These are phyloP conservation scores for Cistogaster globosa DNA, from an alignment of 2,888 invertebrate species.

Conservation along the genomic window DNA sequence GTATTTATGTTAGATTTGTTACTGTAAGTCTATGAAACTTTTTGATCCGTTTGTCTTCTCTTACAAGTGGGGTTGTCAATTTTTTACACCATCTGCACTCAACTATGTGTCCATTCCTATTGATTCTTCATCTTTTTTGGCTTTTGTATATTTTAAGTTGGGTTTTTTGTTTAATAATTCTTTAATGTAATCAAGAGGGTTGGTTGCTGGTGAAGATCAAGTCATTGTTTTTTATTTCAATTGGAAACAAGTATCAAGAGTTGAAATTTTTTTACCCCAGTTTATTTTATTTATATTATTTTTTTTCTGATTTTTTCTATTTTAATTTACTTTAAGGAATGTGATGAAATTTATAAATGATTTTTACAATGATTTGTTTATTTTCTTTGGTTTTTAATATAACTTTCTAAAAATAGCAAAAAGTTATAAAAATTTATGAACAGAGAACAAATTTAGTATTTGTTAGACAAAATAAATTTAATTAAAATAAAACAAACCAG, in stretches of 20 bases:
- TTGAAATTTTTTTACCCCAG: constrained; percentile 41
- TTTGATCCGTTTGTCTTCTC: constrained; percentile 39
- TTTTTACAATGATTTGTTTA: background rate
- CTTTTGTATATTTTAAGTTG: constrained; percentile 2
- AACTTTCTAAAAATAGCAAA: background rate
- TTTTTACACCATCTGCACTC: constrained; percentile 45
- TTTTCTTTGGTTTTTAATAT: background rate
- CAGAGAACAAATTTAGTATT: too few relatives aligned
- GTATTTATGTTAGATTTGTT: constrained; percentile 22
- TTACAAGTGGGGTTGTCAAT: constrained; percentile 64
- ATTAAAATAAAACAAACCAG: too few relatives aligned
- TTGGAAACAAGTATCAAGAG: constrained; percentile 44
- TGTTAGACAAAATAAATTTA: too few relatives aligned
- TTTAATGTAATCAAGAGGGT: constrained; percentile 52
- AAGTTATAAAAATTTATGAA: too few relatives aligned
- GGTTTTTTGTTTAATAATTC: background rate
- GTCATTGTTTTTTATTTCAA: constrained; percentile 42
- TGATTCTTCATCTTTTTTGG: constrained; percentile 5
- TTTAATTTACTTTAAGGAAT: constrained; percentile 19
- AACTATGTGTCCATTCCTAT: constrained; percentile 16
- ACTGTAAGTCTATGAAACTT: constrained; percentile 1
- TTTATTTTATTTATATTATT: constrained; percentile 5
- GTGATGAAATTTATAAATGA: constrained; percentile 19
- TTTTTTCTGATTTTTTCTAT: background rate
- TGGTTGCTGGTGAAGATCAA: constrained; percentile 47